Evolutionary conservation across 2,113 vertebrate species (phyloP), one percentile per base, ranked within the genome.

Genomic region (Ailurus styani): DNA sequence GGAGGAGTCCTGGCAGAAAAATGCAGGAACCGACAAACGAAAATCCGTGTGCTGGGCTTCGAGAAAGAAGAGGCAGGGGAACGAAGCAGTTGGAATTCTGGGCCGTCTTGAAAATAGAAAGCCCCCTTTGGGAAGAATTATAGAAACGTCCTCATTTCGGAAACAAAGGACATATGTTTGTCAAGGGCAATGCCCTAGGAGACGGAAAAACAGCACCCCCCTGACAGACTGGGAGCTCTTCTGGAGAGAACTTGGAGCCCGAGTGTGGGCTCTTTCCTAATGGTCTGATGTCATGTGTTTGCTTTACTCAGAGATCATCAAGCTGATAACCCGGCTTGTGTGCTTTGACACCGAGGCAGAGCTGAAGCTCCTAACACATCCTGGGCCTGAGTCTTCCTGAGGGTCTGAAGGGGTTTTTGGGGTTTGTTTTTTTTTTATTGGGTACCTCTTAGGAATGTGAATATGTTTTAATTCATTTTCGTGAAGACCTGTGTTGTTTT

Each of bases 1-100:
- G 97, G 86, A 96, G 97, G 91, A 97, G 98, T 72, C 87, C 72
- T 72, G 52, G 79, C 45, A 81, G 42, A 54, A 97, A 95, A 96
- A 97, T 50, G 40, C 94, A 55, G 93, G 91, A 97, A 97, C 96
- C 89, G 79, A 83, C 7, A 68, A 23, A 62, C 3, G 27, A 50
- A 66, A 97, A 97, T 96, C 25, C 14, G 1, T 91, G 81, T 55
- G 50, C 81, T 62, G 75, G 68, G 66, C n/a, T 64, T 94, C 54
- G 27, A 91, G 47, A 78, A 15, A 86, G 64, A 95, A 82, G 62
- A 77, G 23, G 60, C 45, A 55, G 47, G 47, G 60, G 37, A 85
- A 31, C 11, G 45, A 84, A 95, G 45, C 68, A 54, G 40, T 12
- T 87, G 70, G 54, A 60, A 27, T 52, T 54, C 29, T 17, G 75